These are phyloP conservation scores for Pilophorus perplexus DNA, from an alignment of 2,888 invertebrate species.

Conservation along the genomic window DNA sequence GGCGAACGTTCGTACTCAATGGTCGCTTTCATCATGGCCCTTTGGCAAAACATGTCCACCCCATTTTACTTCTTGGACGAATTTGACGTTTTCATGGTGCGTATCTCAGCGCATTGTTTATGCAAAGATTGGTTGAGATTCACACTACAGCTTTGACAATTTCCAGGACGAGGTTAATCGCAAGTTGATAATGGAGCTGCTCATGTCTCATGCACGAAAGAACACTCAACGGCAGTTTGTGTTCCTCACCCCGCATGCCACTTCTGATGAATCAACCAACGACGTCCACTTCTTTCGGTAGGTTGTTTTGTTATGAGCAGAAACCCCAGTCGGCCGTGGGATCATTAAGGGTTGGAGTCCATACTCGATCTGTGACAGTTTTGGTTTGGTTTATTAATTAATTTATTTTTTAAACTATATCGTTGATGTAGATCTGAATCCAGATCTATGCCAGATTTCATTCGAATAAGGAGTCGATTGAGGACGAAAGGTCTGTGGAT, in stretches of 20 bases:
- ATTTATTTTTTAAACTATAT: too few relatives aligned
- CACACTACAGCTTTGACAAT: constrained; percentile 1
- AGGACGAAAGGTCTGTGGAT: too few relatives aligned
- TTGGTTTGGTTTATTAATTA: too few relatives aligned
- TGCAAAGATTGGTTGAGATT: too few relatives aligned
- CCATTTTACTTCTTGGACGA: constrained; percentile 95
- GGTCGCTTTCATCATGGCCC: constrained; percentile 80
- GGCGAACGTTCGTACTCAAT: constrained; percentile 96
- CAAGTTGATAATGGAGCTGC: constrained; percentile 71
- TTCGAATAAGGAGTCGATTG: too few relatives aligned
- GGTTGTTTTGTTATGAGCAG: too few relatives aligned
- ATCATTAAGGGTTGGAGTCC: too few relatives aligned
- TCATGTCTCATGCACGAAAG: constrained; percentile 69
- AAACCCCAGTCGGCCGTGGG: too few relatives aligned
- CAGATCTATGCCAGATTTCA: too few relatives aligned
- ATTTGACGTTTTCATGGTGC: constrained; percentile 94
- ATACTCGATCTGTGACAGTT: too few relatives aligned
- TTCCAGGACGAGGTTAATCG: constrained; percentile 79
- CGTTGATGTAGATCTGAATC: too few relatives aligned
- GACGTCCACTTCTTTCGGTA: constrained; percentile 44
- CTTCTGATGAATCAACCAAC: constrained; percentile 50
- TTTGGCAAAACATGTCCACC: constrained; percentile 89
- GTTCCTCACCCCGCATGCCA: constrained; percentile 85
- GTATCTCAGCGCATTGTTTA: too few relatives aligned
- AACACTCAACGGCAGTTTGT: constrained; percentile 74